Percentiles rank a stretch among this genome's conserved stretches.
Conservation (phyloP, 1,140 invertebrate genomes). For the Drosophila nikananu region DNA sequence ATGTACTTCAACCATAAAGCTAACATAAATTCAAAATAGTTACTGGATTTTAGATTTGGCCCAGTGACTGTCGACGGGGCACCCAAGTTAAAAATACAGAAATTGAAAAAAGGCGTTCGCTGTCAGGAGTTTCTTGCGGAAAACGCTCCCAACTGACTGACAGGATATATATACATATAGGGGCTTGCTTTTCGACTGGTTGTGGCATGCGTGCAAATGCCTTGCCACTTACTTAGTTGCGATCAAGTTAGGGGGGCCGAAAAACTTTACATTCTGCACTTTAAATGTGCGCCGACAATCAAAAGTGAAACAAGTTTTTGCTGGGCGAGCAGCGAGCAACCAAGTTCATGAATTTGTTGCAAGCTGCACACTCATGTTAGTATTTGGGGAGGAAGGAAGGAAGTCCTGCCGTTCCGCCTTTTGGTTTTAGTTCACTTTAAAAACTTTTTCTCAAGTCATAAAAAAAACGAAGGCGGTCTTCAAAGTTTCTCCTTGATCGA, state of each 20-base stretch:
- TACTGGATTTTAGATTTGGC: not conserved
- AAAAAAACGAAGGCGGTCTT: slow-evolving; percentile 14
- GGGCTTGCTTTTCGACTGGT: slow-evolving; percentile 12
- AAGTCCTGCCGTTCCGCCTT: slow-evolving; percentile 38
- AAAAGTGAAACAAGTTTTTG: slow-evolving; percentile 71
- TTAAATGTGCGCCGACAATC: slow-evolving; percentile 71
- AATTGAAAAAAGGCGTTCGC: slow-evolving; percentile 49
- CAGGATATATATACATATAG: slow-evolving; percentile 26
- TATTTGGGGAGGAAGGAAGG: slow-evolving; percentile 14
- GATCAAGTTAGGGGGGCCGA: slow-evolving; percentile 57
- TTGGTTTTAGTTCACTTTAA: slow-evolving; percentile 37
- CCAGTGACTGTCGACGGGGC: not conserved
- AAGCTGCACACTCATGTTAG: slow-evolving; percentile 16
- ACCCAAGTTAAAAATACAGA: slow-evolving; percentile 52
- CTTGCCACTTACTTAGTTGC: slow-evolving; percentile 76
- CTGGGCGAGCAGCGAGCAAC: slow-evolving; percentile 7
- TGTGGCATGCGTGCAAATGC: slow-evolving; percentile 75
- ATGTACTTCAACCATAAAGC: not conserved
- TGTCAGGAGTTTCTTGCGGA: slow-evolving; percentile 22
- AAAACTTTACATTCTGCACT: slow-evolving; percentile 76
- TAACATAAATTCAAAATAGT: not conserved
- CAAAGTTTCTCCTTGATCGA: slow-evolving; percentile 7
- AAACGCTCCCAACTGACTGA: slow-evolving; percentile 27
- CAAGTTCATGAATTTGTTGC: slow-evolving; percentile 38
- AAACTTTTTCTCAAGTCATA: slow-evolving; percentile 32